These are phyloP conservation scores for Nannospalax galili DNA, from an alignment of 2,113 vertebrate genomes.

Conservation along the genomic window DNA sequence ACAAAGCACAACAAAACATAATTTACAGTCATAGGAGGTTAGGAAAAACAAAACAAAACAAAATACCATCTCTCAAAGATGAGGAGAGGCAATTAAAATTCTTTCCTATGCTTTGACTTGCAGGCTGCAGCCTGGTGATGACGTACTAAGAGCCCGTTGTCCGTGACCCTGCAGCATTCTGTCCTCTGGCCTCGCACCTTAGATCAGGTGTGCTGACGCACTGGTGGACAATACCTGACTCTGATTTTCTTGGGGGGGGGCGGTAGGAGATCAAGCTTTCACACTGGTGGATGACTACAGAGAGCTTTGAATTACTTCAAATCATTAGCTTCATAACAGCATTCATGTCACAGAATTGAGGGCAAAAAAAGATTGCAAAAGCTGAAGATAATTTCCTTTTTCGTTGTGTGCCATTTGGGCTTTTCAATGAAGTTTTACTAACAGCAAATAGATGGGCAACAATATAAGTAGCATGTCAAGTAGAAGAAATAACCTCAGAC, in stretches of 20 bases:
- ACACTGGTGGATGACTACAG: not conserved
- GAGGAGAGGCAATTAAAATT: conserved; percentile 56
- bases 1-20: conserved; percentile 65
- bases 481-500: not conserved
- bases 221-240: not conserved
- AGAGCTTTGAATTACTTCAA: not conserved
- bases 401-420: not conserved
- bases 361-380: too few species aligned
- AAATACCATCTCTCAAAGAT: conserved; percentile 59
- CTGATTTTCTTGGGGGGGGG: not conserved
- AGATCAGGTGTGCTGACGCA: not conserved
- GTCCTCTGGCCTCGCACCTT: not conserved
- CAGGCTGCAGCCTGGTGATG: not conserved
- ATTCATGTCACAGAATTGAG: not conserved
- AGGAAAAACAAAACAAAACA: conserved; percentile 58
- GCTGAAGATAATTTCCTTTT: not conserved
- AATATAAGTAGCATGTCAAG: not conserved
- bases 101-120: conserved; percentile 41
- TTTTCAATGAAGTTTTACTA: not conserved
- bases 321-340: not conserved
- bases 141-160: not conserved
- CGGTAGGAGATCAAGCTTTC: not conserved
- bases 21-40: conserved; percentile 53
- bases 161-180: not conserved
- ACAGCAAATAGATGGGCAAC: not conserved